Evolutionary conservation across 2,113 vertebrate species (phyloP).

Genomic region (Oryzias curvinotus): DNA sequence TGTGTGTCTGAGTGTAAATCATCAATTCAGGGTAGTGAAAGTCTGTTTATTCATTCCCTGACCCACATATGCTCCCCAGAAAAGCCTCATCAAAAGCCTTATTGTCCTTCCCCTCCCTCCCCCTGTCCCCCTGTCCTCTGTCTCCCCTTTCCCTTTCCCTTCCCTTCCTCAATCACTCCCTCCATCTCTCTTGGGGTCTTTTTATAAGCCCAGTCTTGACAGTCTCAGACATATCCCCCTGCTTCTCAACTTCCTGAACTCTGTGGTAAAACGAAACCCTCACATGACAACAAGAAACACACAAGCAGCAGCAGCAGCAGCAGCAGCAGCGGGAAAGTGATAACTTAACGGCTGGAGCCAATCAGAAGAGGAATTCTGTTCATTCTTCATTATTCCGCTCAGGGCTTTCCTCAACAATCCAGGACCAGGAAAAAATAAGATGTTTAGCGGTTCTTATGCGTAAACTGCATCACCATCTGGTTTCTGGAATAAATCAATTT

Average conservation of each 20-base stretch:
- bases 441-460: not conserved
- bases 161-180: constrained; percentile 41
- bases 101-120: constrained; percentile 68
- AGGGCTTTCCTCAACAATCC: not conserved
- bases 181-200: constrained; percentile 56
- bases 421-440: not conserved
- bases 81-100: constrained; percentile 70
- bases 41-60: constrained; percentile 66
- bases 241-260: constrained; percentile 61
- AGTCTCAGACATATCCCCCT: constrained; percentile 50
- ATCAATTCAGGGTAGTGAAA: constrained; percentile 50
- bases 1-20: constrained; percentile 51
- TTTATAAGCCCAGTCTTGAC: constrained; percentile 65
- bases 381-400: constrained; percentile 38
- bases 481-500: not conserved
- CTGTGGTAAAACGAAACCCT: constrained; percentile 60
- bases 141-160: constrained; percentile 5
- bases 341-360: constrained; percentile 32
- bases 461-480: not conserved
- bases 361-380: constrained; percentile 19
- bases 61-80: constrained; percentile 70
- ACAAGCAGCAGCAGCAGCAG: constrained; percentile 19
- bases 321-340: constrained; percentile 29
- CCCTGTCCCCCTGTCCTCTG: constrained; percentile 21
- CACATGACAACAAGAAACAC: constrained; percentile 10